Base-by-base conservation (phyloP, 2,797 vertebrate species). In the Phataginus tetradactyla region DNA sequence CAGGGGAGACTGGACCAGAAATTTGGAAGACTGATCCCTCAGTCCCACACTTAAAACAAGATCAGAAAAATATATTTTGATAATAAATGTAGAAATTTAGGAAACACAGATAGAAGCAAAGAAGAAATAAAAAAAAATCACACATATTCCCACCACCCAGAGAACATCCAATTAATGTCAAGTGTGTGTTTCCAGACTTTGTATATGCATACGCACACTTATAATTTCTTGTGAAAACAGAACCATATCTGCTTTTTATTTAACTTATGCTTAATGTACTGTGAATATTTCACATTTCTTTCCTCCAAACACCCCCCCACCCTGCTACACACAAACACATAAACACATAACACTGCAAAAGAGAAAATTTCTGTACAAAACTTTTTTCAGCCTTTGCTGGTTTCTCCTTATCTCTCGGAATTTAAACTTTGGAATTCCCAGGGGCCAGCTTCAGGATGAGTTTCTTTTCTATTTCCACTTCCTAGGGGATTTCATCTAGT, bases 401-500 rank as follows among this genome's bases (percentile, higher is more conserved):
- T 53, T 69, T 86, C 12, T 86, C 7, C 55, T 77, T 21, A 7
- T 86, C 18, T 64, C n/a, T 80, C 10, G 2, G 3, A 59, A 53
- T 71, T 61, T 75, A 39, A 20, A 34, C 37, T 25, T 80, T 69
- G 14, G 13, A 63, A 51, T 81, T 59, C 34, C 18, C 1, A 74
- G 3, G 34, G 57, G 34, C 55, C 27, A 80, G 4, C 69, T 4
- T 37, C 32, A 63, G 27, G 51, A 39, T 11, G 94, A 53, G n/a
- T 78, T 85, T 45, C 1, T 78, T 86, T 94, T 95, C 64, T 84
- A 45, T 87, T 61, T 72, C 39, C 18, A 37, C 17, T 80, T 95
- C 37, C 7, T 87, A 77, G 68, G 15, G 61, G 21, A 86, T 86
- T 93, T 84, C 21, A 91, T 49, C 17, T 25, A 71, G 55, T 32